Percentiles rank a stretch among this genome's conserved stretches.
Conservation (phyloP, 2,888 invertebrate species). For the Kryphioiulus occultus region DNA sequence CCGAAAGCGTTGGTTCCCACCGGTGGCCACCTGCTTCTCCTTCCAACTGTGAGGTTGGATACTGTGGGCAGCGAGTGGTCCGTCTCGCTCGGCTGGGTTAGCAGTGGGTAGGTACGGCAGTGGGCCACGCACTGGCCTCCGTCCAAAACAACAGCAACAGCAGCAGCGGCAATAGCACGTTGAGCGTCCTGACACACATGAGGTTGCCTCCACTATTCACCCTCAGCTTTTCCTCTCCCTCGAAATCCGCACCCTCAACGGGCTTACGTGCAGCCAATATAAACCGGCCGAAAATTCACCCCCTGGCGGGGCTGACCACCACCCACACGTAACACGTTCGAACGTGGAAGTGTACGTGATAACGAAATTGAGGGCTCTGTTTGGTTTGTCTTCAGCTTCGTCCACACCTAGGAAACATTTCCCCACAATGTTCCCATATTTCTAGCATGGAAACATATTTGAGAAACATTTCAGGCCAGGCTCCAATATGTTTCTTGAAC, state of each 20-base stretch:
- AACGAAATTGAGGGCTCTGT: too few species aligned
- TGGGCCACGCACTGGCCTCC: not conserved
- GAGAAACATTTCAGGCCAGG: too few species aligned
- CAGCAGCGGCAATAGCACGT: not conserved
- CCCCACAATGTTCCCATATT: too few species aligned
- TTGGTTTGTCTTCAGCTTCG: too few species aligned
- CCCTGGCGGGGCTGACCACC: not conserved
- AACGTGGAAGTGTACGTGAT: not conserved
- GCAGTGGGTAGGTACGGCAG: conserved; percentile 26
- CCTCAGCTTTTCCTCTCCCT: not conserved
- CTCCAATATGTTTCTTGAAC: too few species aligned
- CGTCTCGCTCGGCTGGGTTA: not conserved
- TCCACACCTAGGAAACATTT: too few species aligned
- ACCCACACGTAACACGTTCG: conserved; percentile 4
- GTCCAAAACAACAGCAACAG: conserved; percentile 17
- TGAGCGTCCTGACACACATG: not conserved
- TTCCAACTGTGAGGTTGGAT: not conserved
- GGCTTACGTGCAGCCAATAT: not conserved
- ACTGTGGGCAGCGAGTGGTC: not conserved
- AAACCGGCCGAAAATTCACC: not conserved
- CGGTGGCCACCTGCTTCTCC: conserved; percentile 8
- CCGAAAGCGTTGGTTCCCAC: not conserved
- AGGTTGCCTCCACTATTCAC: not conserved
- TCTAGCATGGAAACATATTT: too few species aligned
- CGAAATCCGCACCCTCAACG: not conserved